phyloP scores from a whole-genome alignment of 1,140 invertebrate genomes.

The Drosophila saltans region DNA sequence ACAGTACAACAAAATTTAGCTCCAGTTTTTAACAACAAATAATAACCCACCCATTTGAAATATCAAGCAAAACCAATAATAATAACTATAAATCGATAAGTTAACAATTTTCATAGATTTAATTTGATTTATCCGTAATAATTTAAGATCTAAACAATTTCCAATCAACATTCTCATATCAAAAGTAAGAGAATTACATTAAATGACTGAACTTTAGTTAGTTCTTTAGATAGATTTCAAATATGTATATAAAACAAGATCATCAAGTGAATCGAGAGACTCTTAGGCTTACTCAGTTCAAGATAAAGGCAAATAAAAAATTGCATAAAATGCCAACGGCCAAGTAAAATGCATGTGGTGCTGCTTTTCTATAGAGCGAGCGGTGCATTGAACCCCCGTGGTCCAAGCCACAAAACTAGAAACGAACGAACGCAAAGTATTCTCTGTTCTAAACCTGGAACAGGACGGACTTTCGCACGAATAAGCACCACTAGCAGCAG shows the following conservation, averaged over 20 bases:
- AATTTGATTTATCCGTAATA: too few relatives aligned
- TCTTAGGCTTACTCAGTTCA: slow-evolving; percentile 37
- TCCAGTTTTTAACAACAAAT: too few relatives aligned
- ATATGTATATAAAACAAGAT: slow-evolving; percentile 4
- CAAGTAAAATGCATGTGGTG: slow-evolving; percentile 64
- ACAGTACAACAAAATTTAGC: too few relatives aligned
- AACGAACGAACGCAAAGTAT: slow-evolving; percentile 49
- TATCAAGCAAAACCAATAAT: too few relatives aligned
- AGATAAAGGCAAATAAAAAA: slow-evolving; percentile 79
- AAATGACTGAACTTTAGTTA: too few relatives aligned
- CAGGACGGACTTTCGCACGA: slow-evolving; percentile 76
- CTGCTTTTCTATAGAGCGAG: slow-evolving; percentile 42
- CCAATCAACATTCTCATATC: too few relatives aligned
- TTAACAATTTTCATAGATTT: too few relatives aligned
- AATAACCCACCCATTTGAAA: too few relatives aligned
- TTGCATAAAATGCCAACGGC: slow-evolving; percentile 75
- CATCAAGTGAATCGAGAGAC: slow-evolving; percentile 9
- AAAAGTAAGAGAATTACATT: too few relatives aligned
- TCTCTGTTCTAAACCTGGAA: slow-evolving; percentile 46
- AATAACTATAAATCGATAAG: too few relatives aligned
- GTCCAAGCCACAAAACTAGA: slow-evolving; percentile 75
- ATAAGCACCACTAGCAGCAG: slow-evolving; percentile 47
- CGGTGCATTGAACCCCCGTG: slow-evolving; percentile 75
- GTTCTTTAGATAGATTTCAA: too few relatives aligned
- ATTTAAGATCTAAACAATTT: too few relatives aligned